These are phyloP conservation scores for Cephalopholis sonnerati DNA, from an alignment of 2,113 vertebrate genomes.

Conservation along the genomic window DNA sequence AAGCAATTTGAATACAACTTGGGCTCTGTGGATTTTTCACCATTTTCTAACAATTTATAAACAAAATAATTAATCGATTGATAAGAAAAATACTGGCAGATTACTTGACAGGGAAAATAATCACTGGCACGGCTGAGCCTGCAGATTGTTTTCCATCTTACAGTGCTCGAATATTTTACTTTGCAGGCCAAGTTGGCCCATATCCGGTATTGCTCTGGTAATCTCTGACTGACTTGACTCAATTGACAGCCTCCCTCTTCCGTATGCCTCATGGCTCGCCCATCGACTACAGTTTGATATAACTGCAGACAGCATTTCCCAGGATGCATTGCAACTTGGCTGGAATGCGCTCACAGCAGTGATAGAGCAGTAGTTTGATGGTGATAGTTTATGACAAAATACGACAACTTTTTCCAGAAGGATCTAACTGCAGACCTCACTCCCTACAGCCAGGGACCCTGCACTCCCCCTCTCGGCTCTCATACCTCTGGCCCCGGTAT, in stretches of 20 bases:
- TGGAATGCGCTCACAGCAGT: not conserved
- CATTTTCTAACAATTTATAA: not conserved
- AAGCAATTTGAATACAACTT: not conserved
- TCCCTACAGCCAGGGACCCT: not conserved
- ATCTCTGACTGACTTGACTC: not conserved
- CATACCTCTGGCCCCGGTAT: not conserved
- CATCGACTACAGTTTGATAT: conserved; percentile 11
- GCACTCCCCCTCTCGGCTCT: not conserved
- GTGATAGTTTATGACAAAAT: not conserved
- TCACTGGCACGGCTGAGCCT: not conserved
- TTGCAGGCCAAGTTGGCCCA: not conserved
- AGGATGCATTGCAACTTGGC: conserved; percentile 53
- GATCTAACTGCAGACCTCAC: not conserved
- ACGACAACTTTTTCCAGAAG: not conserved
- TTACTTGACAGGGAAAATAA: not conserved
- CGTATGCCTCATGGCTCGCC: conserved; percentile 39
- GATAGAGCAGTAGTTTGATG: not conserved
- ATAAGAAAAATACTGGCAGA: not conserved
- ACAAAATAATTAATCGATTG: not conserved
- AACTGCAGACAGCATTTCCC: conserved; percentile 71
- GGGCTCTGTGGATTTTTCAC: not conserved
- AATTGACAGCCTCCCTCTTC: conserved; percentile 44
- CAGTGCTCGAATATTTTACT: conserved; percentile 17
- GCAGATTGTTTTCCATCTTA: not conserved
- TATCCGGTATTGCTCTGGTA: conserved; percentile 18